phyloP scores from a whole-genome alignment of 2,797 vertebrate species.

The Amphiprion clarkii region DNA sequence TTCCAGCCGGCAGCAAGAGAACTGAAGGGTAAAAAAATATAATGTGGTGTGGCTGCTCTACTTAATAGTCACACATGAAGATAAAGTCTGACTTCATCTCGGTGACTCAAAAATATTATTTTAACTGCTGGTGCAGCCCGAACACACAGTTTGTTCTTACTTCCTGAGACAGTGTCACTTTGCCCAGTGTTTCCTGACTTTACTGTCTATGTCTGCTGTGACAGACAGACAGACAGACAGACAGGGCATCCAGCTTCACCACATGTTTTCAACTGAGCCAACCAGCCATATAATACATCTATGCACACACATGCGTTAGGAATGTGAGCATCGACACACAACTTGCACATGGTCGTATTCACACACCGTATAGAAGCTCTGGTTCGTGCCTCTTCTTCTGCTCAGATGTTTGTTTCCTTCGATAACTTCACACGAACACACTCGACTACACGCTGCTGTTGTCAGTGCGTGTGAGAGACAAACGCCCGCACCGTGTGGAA shows the following conservation, averaged over 20 bases:
- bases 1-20: conserved; percentile 1
- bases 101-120: conserved; percentile 13
- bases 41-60: background rate
- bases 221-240: background rate
- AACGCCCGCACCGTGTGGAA: conserved; percentile 42
- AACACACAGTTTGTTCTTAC: conserved; percentile 18
- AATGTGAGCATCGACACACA: background rate
- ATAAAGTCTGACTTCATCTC: conserved; percentile 14
- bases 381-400: conserved; percentile 41
- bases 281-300: conserved; percentile 18
- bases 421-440: conserved; percentile 32
- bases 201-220: background rate
- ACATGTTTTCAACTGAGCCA: conserved; percentile 48
- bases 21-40: background rate
- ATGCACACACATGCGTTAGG: background rate
- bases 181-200: conserved; percentile 4
- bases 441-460: conserved; percentile 24
- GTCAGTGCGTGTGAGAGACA: conserved; percentile 22
- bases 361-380: background rate
- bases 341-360: background rate
- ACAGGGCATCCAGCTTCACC: conserved; percentile 33
- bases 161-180: conserved; percentile 11
- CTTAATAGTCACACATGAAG: conserved; percentile 10
- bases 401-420: conserved; percentile 61
- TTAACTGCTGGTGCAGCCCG: conserved; percentile 21